phyloP scores from a whole-genome alignment of 2,113 vertebrate species.

The Fukomys damarensis region DNA sequence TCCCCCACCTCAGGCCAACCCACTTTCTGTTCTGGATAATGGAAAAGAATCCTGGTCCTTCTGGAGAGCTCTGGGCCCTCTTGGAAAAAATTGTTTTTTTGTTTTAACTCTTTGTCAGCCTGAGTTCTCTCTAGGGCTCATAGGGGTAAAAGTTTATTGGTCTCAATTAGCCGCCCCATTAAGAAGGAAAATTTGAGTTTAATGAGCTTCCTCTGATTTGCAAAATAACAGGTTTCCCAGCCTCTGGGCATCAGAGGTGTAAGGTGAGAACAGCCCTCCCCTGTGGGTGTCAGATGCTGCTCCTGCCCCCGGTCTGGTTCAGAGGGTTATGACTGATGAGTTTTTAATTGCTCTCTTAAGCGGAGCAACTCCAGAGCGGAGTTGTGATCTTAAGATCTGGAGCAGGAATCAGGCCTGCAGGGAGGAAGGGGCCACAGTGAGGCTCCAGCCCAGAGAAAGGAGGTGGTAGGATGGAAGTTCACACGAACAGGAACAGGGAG shows the following conservation, averaged over 20 bases:
- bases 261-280: constrained; percentile 20
- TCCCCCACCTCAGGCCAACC: background rate
- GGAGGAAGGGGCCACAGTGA: background rate
- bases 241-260: constrained; percentile 73
- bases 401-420: constrained; percentile 16
- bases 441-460: background rate
- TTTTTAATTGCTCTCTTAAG: constrained; percentile 76
- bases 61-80: background rate
- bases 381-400: constrained; percentile 58
- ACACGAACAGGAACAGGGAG: background rate
- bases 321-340: constrained; percentile 72
- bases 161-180: constrained; percentile 81
- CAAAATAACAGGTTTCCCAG: constrained; percentile 77
- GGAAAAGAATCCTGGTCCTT: background rate
- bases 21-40: constrained; percentile 25
- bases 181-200: constrained; percentile 81
- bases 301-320: constrained; percentile 61
- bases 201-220: constrained; percentile 81
- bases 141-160: constrained; percentile 77
- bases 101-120: constrained; percentile 63
- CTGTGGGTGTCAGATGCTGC: constrained; percentile 11
- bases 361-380: too few relatives aligned
- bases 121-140: constrained; percentile 56
- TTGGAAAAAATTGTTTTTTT: background rate
- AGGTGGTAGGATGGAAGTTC: background rate